Conservation (phyloP, 1,140 invertebrate species). For the Cecropterus lyciades region DNA sequence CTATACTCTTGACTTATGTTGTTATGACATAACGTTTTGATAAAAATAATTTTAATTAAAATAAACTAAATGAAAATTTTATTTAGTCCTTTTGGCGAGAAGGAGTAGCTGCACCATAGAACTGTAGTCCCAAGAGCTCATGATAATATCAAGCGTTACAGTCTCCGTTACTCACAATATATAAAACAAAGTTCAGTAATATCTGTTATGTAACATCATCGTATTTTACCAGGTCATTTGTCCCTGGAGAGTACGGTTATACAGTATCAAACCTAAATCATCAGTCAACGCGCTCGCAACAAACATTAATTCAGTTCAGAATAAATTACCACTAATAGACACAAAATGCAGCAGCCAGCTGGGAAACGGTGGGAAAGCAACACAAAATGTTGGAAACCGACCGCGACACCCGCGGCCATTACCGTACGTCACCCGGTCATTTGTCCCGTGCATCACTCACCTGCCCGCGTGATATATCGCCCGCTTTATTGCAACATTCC, state of each 20-base stretch:
- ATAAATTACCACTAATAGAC: constrained; percentile 39
- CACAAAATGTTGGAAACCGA: constrained; percentile 31
- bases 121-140: too few relatives aligned
- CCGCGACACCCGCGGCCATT: constrained; percentile 46
- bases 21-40: too few relatives aligned
- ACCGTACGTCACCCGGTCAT: constrained; percentile 59
- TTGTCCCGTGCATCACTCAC: constrained; percentile 63
- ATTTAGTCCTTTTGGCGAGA: too few relatives aligned
- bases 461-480: constrained; percentile 53
- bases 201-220: not conserved
- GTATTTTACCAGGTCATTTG: not conserved
- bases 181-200: too few relatives aligned
- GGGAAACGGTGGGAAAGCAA: constrained; percentile 22
- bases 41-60: too few relatives aligned
- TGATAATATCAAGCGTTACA: too few relatives aligned
- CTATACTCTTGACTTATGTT: too few relatives aligned
- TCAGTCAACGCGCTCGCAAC: constrained; percentile 22
- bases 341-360: constrained; percentile 8
- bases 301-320: constrained; percentile 12
- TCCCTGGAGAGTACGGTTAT: not conserved
- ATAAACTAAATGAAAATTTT: too few relatives aligned
- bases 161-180: too few relatives aligned
- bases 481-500: constrained; percentile 46
- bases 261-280: constrained; percentile 14
- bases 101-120: too few relatives aligned